phyloP scores from a whole-genome alignment of 2,888 invertebrate species.

The Autographa gamma region DNA sequence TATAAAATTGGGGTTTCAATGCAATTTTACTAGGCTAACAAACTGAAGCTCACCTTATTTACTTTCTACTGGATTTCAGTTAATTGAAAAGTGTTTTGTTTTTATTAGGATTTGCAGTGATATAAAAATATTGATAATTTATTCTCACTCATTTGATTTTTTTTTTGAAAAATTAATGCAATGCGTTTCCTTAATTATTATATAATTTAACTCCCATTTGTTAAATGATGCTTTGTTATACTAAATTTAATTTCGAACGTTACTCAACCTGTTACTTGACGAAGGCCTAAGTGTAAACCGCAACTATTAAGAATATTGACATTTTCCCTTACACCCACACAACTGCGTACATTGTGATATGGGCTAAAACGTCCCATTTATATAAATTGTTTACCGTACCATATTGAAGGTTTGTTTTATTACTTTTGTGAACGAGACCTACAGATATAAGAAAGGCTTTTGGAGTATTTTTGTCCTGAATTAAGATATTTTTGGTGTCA shows the following conservation, averaged over 20 bases:
- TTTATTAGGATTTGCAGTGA: too few relatives aligned
- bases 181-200: neutral
- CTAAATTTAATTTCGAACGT: slow-evolving; percentile 8
- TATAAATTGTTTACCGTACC: slow-evolving; percentile 45
- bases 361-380: slow-evolving; percentile 21
- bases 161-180: too few relatives aligned
- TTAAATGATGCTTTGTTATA: neutral
- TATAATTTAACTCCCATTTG: neutral
- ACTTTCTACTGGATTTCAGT: neutral
- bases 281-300: slow-evolving; percentile 13
- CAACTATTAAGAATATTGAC: slow-evolving; percentile 30
- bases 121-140: too few relatives aligned
- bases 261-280: slow-evolving; percentile 11
- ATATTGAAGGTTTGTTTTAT: slow-evolving; percentile 49
- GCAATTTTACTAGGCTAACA: slow-evolving; percentile 19
- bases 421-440: slow-evolving; percentile 29
- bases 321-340: slow-evolving; percentile 24
- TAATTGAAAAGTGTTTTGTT: neutral
- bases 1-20: slow-evolving; percentile 27
- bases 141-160: too few relatives aligned
- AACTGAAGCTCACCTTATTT: slow-evolving; percentile 10
- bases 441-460: slow-evolving; percentile 33
- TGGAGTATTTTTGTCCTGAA: slow-evolving; percentile 7
- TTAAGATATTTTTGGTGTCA: slow-evolving; percentile 7
- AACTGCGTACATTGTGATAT: slow-evolving; percentile 21